Base-by-base conservation (phyloP, 2,888 invertebrate species). In the Limnephilus marmoratus region DNA sequence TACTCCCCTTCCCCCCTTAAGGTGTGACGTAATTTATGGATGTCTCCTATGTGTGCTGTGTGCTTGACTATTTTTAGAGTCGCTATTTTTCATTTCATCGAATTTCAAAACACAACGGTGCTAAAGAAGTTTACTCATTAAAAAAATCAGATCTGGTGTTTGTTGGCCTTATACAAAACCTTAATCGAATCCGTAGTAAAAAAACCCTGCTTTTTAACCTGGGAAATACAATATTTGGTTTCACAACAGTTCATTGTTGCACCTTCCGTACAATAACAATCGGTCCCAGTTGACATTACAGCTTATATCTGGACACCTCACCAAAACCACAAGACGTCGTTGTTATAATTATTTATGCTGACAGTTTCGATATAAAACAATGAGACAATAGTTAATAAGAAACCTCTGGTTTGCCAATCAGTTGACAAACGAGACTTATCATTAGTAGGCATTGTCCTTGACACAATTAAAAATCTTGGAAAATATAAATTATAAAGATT, bases 361-460 rank as follows among this genome's bases (percentile, higher is more conserved):
- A 82, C 31, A 82, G 29, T 82, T 82, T 82, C 53, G 82, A 68
- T 68, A 12, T 82, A 82, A 82, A 29, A 82, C 82, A 82, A 82
- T 31, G 15, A 29, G 31, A 82, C 82, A 82, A 82, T 81, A 15
- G 81, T 1, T 4, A 81, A 29, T 34, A 15, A 82, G 82, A 82
- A 82, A 82, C 3, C 31, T 31, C 82, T n/a, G 31, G 31, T 82
- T 82, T n/a, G 82, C 0, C 82, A 82, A 82, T 68, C 53, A 68
- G 24, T 24, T 68, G 53, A 68, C 53, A 68, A 68, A 68, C 5
- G 53, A 68, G 18, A 68, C 53, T 18, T 18, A 5, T 68, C 53
- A 24, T 68, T 68, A 68, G 53, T 24, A 68, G 18, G 3, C 24
- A 5, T 24, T 24, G 53, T 24, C 53, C 53, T 68, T 68, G 53